Evolutionary conservation across 2,888 invertebrate genomes (phyloP).

Genomic region (Sphaeridia pumilis): DNA sequence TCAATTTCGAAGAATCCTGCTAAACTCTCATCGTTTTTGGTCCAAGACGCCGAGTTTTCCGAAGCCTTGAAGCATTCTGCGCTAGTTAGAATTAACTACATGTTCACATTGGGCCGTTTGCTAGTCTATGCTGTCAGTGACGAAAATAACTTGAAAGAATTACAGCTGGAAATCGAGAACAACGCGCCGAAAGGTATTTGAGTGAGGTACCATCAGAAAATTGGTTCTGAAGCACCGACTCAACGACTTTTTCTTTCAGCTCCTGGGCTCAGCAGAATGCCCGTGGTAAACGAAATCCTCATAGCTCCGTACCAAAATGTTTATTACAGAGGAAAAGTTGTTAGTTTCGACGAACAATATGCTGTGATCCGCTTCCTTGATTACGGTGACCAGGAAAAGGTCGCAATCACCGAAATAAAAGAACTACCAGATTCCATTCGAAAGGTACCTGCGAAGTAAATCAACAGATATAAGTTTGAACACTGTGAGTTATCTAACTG

Average conservation of each 20-base stretch:
- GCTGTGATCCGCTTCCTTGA: conserved; percentile 19
- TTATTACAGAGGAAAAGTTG: conserved; percentile 21
- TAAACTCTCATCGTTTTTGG: too few relatives aligned
- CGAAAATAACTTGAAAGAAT: not conserved
- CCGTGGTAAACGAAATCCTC: conserved; percentile 21
- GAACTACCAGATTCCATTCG: conserved; percentile 14
- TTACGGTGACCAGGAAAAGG: conserved; percentile 17
- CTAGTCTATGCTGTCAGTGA: not conserved
- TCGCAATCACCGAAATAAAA: conserved; percentile 9
- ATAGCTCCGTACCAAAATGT: conserved; percentile 19
- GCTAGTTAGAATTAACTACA: not conserved
- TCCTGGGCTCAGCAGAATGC: conserved; percentile 1
- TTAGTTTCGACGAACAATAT: not conserved
- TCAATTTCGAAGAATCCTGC: too few relatives aligned
- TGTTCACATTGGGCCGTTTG: not conserved
- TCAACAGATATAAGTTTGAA: not conserved
- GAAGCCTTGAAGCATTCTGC: not conserved
- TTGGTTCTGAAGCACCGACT: not conserved
- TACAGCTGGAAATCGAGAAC: not conserved
- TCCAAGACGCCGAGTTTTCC: not conserved
- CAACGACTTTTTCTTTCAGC: not conserved
- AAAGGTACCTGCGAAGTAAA: conserved; percentile 14
- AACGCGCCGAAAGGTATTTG: conserved; percentile 4
- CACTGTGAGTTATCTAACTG: not conserved
- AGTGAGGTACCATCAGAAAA: not conserved